phyloP scores from a whole-genome alignment of 2,797 vertebrate species.

The Coccyzus lansbergi region DNA sequence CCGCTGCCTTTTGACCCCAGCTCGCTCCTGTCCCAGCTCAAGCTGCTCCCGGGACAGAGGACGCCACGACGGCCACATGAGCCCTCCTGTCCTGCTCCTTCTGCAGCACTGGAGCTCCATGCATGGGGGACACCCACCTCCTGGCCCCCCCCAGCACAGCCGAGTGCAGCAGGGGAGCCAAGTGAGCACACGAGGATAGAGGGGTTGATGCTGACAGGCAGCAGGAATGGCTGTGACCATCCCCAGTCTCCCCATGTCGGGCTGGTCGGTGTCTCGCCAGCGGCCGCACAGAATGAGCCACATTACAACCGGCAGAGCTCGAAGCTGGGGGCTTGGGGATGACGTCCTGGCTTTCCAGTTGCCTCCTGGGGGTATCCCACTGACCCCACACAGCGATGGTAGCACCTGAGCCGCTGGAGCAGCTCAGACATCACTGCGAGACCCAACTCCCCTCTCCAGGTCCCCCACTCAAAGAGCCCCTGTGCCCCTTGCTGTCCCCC shows the following conservation, averaged over 20 bases:
- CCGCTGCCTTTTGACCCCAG: neutral
- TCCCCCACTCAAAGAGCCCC: no score
- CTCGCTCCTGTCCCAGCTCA: neutral
- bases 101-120: neutral
- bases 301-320: neutral
- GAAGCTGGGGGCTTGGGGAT: fast-evolving
- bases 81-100: fast-evolving
- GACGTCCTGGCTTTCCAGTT: neutral
- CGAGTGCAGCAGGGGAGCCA: neutral
- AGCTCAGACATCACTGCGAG: no score
- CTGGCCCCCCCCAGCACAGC: fast-evolving
- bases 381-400: fast-evolving
- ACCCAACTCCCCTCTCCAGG: no score
- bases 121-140: neutral
- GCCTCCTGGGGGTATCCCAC: neutral
- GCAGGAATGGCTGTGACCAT: fast-evolving
- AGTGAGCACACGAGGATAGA: fast-evolving
- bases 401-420: no score
- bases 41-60: fast-evolving
- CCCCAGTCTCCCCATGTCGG: neutral
- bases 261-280: neutral
- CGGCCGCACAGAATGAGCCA: neutral
- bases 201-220: neutral
- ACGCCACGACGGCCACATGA: fast-evolving
- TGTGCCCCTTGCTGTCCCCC: no score